A percentile compares a stretch with the other conserved stretches of the same genome.
phyloP scores from a whole-genome alignment of 53 echinoderm and acorn worm species.

The Zoroaster sp. region DNA sequence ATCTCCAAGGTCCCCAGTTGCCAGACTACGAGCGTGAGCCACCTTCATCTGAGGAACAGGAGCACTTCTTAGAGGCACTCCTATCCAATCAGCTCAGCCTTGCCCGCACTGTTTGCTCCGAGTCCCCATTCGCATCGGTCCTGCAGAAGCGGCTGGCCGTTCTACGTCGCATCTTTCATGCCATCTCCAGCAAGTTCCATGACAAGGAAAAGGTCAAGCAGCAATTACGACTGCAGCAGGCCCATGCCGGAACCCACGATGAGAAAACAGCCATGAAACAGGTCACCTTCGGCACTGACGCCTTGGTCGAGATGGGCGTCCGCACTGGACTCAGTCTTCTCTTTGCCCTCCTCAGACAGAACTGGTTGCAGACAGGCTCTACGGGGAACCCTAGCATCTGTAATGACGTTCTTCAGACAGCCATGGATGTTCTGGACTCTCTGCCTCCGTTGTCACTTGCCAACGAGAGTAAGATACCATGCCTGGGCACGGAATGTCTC shows the following conservation, averaged over 20 bases:
- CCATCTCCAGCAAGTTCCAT: conserved; percentile 95
- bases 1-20: conserved; percentile 92
- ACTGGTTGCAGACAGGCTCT: conserved; percentile 69
- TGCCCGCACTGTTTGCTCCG: conserved; percentile 84
- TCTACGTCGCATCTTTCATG: conserved; percentile 81
- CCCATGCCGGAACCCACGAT: conserved; percentile 74
- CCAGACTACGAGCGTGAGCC: conserved; percentile 94
- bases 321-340: conserved; percentile 92
- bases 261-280: conserved; percentile 76
- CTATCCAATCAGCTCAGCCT: conserved; percentile 82
- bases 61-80: conserved; percentile 85
- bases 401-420: conserved; percentile 94
- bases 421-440: conserved; percentile 77
- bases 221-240: conserved; percentile 86
- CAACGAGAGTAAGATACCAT: conserved; percentile 96
- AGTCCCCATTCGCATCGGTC: conserved; percentile 83
- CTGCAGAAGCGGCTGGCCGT: conserved; percentile 86
- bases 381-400: conserved; percentile 68
- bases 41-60: conserved; percentile 89
- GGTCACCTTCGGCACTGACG: conserved; percentile 87
- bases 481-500: conserved; percentile 87
- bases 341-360: conserved; percentile 92
- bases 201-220: conserved; percentile 98
- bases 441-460: conserved; percentile 92
- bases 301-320: conserved; percentile 97